Conservation (phyloP, 1,140 invertebrate species). For the Drosophila sp. region DNA sequence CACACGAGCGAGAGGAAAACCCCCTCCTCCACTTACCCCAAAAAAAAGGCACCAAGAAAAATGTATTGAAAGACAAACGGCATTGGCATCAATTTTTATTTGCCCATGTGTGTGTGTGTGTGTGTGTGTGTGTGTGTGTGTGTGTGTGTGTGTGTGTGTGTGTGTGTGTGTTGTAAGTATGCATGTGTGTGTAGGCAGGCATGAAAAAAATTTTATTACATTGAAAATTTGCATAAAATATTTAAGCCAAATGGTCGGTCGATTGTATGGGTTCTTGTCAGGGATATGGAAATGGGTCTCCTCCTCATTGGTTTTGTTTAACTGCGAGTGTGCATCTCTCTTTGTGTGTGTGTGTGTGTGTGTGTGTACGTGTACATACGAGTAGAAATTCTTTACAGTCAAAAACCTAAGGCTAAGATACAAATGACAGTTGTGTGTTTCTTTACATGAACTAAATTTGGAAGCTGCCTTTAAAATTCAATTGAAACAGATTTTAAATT, state of each 20-base stretch:
- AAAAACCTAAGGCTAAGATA: neutral
- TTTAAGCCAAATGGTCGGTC: constrained; percentile 77
- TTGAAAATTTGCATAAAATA: constrained; percentile 83
- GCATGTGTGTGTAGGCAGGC: constrained; percentile 37
- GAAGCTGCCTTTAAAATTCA: neutral
- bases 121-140: constrained; percentile 25
- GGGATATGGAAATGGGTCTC: constrained; percentile 1
- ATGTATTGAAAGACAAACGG: constrained; percentile 76
- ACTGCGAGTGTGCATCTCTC: neutral
- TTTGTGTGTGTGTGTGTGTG: neutral
- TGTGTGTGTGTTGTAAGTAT: constrained; percentile 25
- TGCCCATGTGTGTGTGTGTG: constrained; percentile 30
- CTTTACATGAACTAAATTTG: neutral
- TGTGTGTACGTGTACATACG: neutral
- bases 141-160: constrained; percentile 14
- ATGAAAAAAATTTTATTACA: constrained; percentile 78
- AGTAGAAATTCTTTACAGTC: neutral
- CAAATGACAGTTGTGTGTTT: neutral
- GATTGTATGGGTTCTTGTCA: constrained; percentile 43
- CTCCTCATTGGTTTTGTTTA: neutral
- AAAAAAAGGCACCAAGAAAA: constrained; percentile 27
- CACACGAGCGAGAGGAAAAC: constrained; percentile 7
- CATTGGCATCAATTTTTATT: constrained; percentile 79
- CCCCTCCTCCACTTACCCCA: constrained; percentile 7
- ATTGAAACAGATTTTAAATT: neutral